Base-by-base conservation (phyloP, 2,113 vertebrate genomes). In the Pao palembangensis region DNA sequence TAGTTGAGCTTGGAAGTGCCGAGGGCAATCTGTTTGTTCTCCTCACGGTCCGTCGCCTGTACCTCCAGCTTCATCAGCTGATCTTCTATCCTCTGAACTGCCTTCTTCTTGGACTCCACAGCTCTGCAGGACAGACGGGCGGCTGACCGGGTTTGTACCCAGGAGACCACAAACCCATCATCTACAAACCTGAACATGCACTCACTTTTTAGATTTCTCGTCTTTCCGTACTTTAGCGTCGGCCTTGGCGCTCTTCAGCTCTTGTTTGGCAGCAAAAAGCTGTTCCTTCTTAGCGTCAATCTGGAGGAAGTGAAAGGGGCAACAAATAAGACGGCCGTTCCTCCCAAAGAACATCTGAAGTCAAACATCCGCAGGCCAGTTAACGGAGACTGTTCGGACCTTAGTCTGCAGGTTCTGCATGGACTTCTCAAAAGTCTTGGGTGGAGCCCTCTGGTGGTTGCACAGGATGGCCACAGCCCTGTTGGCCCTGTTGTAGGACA, bases 1-100 rank as follows among this genome's bases (percentile, higher is more conserved):
- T 99, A 99, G 91, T 99, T 99, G 69, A 98, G 94, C 89, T 99
- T 98, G 81, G 96, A 99, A 70, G 97, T 99, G 75, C 96, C 92
- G 49, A 99, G 92, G 43, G 97, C 96, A 0, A 99, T 98, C 83
- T 99, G 96, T 86, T 99, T 99, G 88, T 99, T 99, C 75, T 99
- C 97, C 68, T 98, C 96, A 50, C 94, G 91, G 64, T 99, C 97
- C 53, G 97, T 99, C 10, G 96, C 97, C 87, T 96, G 96, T 72
- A 99, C 97, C 85, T 98, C 97, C 84, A 99, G 88, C 82, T 98
- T 99, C 96, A 98, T 98, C 81, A 98, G 87, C 34, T 98, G 97
- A 58, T 99, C 95, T 70, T 98, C 96, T 83, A 95, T 82, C 89
- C 97, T 94, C 81, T 98, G 90, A 52, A 99, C 89, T 0, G 95